Percentiles rank a stretch among this genome's conserved stretches.
Conservation (phyloP, 2,113 vertebrate species). For the Serinus canaria region DNA sequence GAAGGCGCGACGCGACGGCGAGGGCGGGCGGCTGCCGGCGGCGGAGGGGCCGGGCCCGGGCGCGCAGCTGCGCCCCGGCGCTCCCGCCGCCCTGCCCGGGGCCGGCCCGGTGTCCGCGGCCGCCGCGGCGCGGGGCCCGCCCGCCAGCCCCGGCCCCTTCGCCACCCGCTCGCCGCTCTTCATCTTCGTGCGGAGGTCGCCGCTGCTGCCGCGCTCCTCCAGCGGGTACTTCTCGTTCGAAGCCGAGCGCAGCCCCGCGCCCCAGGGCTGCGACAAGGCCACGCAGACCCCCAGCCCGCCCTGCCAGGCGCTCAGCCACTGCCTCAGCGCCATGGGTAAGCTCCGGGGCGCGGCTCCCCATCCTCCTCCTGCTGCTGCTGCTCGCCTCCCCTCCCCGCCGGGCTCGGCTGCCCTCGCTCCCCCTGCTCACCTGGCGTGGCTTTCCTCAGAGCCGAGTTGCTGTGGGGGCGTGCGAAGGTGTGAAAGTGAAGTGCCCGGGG, state of each 20-base stretch:
- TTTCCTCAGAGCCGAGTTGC: not conserved
- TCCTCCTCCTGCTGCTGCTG: not conserved
- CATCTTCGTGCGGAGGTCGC: slow-evolving; percentile 79
- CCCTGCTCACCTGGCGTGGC: not conserved
- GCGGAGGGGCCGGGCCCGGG: too few relatives aligned
- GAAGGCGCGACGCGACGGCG: too few relatives aligned
- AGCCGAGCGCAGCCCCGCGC: slow-evolving; percentile 83
- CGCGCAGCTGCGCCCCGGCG: too few relatives aligned
- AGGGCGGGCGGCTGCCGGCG: too few relatives aligned
- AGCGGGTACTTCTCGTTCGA: slow-evolving; percentile 94
- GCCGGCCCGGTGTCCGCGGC: not conserved
- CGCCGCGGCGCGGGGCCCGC: slow-evolving; percentile 56
- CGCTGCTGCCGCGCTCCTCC: slow-evolving; percentile 82
- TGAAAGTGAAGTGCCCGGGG: not conserved
- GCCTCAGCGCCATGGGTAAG: slow-evolving; percentile 78
- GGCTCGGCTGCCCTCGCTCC: not conserved
- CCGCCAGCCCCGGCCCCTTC: slow-evolving; percentile 79
- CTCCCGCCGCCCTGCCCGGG: too few relatives aligned
- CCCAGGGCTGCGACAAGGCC: slow-evolving; percentile 82
- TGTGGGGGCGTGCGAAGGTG: not conserved
- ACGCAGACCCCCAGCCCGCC: slow-evolving; percentile 90
- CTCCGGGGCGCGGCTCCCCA: not conserved
- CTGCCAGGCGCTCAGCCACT: slow-evolving; percentile 83
- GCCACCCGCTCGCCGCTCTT: slow-evolving; percentile 82
- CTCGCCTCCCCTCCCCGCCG: not conserved